Evolutionary conservation across 1,140 invertebrate genomes (phyloP), one percentile per base, ranked within the genome.

Genomic region (Bradysia coprophila): DNA sequence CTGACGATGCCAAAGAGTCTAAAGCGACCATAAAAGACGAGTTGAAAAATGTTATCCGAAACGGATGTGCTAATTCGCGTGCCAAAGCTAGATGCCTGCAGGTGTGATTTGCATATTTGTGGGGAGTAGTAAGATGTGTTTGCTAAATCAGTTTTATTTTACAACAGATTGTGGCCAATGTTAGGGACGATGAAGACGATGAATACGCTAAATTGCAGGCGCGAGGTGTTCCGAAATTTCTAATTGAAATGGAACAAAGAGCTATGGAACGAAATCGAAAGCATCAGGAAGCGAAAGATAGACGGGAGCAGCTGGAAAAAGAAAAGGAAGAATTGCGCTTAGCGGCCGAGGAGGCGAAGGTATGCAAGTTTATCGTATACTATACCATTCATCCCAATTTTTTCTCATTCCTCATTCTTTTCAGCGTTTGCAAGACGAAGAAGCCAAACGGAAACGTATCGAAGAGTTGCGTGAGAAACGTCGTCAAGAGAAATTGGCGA

Each of bases 231-330:
- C 73, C 75, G 11, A 72, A 74, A 45, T 69, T 75, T 46, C 47
- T 76, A 38, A 67, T 71, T 62, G 62, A 71, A 56, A 73, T 76
- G 71, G 71, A 77, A 47, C 62, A 72, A 40, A 61, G 71, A 46
- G 73, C 73, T 4, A 51, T 68, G 19, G 67, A 75, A 49, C 56
- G 75, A 8, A 68, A 69, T 49, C 62, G 72, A 49, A 69, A 68
- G 46, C 65, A 73, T 45, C 66, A 72, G 38, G 62, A 75, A 42
- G 74, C 74, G 22, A 55, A 66, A 39, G 71, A 75, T 55, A 57
- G 72, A 22, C 62, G 73, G 37, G 56, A 59, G 19, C 64, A 72
- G 44, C 66, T 73, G 21, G 73, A 76, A 47, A 67, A 73, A 43
- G 67, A 72, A 42, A 63, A 66, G 9, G 64, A 74, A 43, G 62